These are phyloP conservation scores for Arnoldichthys spilopterus DNA, from an alignment of 2,797 vertebrate species.

Conservation along the genomic window DNA sequence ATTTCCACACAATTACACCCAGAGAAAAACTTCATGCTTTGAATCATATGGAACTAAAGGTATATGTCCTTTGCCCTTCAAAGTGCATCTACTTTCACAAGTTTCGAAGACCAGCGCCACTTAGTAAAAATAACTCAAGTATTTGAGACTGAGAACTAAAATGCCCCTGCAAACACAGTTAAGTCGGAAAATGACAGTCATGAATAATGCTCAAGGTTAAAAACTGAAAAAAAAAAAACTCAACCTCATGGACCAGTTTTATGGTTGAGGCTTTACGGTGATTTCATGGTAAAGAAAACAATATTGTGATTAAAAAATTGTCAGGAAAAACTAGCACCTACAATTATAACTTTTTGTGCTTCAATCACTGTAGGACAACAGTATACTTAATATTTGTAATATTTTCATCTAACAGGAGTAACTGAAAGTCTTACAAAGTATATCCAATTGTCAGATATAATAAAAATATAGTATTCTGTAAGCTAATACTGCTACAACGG, in stretches of 20 bases:
- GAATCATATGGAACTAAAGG: constrained; percentile 60
- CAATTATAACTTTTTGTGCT: constrained; percentile 77
- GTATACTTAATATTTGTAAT: constrained; percentile 76
- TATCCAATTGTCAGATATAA: constrained; percentile 69
- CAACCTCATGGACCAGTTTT: constrained; percentile 65
- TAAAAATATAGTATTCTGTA: constrained; percentile 74
- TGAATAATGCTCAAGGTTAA: constrained; percentile 40
- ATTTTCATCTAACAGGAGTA: constrained; percentile 78
- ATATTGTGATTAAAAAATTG: constrained; percentile 31
- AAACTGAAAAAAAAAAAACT: constrained; percentile 47
- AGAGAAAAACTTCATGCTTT: constrained; percentile 57
- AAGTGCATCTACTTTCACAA: constrained; percentile 82
- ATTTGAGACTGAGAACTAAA: constrained; percentile 72
- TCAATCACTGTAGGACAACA: constrained; percentile 70
- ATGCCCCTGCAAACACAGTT: constrained; percentile 83
- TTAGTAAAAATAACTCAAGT: constrained; percentile 81
- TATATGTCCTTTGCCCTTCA: constrained; percentile 70
- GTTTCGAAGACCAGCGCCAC: constrained; percentile 79
- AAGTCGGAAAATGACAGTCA: constrained; percentile 41
- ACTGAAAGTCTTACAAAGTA: constrained; percentile 66
- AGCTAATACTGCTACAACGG: constrained; percentile 72
- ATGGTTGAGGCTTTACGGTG: constrained; percentile 68
- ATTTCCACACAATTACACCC: constrained; percentile 82
- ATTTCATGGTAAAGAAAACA: constrained; percentile 64
- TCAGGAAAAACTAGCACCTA: constrained; percentile 76